phyloP scores from a whole-genome alignment of 2,113 vertebrate genomes.

The Collichthys lucidus region DNA sequence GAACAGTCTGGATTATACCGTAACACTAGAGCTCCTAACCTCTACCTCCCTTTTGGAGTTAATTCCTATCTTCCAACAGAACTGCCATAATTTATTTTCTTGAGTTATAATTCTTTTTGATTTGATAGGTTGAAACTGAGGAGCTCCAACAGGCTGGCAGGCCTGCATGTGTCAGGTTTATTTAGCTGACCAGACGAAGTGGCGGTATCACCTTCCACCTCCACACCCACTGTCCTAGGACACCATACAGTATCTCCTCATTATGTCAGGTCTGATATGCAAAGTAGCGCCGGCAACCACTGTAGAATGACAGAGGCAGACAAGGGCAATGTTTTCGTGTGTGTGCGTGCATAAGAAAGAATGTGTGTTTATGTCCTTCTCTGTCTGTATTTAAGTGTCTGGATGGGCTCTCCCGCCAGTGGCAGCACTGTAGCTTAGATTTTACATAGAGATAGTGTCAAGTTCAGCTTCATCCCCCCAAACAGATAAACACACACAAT shows the following conservation, averaged over 20 bases:
- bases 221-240: conserved; percentile 60
- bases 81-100: neutral
- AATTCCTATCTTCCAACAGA: neutral
- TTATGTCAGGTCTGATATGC: conserved; percentile 67
- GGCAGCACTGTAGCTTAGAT: conserved; percentile 19
- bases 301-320: conserved; percentile 30
- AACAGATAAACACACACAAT: conserved; percentile 40
- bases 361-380: conserved; percentile 12
- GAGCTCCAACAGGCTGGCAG: conserved; percentile 17
- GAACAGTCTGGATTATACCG: neutral
- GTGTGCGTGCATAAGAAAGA: neutral
- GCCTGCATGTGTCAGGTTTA: conserved; percentile 36
- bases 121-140: conserved; percentile 24
- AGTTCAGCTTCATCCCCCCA: conserved; percentile 25
- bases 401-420: conserved; percentile 7
- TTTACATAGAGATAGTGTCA: conserved; percentile 39
- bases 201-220: conserved; percentile 65
- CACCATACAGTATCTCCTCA: conserved; percentile 63
- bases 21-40: neutral
- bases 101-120: conserved; percentile 8
- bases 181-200: conserved; percentile 50
- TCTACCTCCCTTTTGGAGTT: neutral
- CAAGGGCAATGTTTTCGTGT: conserved; percentile 3
- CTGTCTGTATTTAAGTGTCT: conserved; percentile 22
- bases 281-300: conserved; percentile 54